Base-by-base conservation (phyloP, 37 sponge, comb jelly and placozoan species). In the Beroe forskalii region DNA sequence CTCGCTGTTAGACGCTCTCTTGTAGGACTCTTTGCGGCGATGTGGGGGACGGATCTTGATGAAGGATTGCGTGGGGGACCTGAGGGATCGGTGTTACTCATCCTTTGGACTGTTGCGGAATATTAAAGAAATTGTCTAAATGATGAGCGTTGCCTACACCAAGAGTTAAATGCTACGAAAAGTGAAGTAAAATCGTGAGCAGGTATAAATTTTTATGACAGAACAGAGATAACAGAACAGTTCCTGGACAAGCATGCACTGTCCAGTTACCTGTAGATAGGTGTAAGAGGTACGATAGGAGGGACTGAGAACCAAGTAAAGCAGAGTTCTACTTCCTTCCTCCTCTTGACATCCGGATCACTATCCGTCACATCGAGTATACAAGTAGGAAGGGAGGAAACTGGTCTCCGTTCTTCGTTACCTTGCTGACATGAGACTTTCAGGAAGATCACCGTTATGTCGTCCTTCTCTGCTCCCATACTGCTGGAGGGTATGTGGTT, bases 61-160 rank as follows among this genome's bases (percentile, higher is more conserved):
- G 55, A 80, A 41, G 0, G 86, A 41, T 20, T 41, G 55, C 12
- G 86, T 44, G 14, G 86, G 86, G 42, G 86, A 80, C 86, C 86
- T 80, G 86, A 41, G 4, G 55, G 1, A 20, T 48, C 12, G 55
- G n/a, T n/a, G n/a, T n/a, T n/a, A n/a, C n/a, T n/a, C n/a, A n/a
- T n/a, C n/a, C n/a, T n/a, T n/a, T n/a, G n/a, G n/a, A n/a, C n/a
- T n/a, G n/a, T n/a, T 48, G 55, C 55, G 55, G 55, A 12, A 48
- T 48, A 12, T 48, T 48, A 48, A 12, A 12, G 12, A 48, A 48
- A 48, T 48, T 48, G n/a, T n/a, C n/a, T n/a, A n/a, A n/a, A n/a
- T n/a, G n/a, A n/a, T n/a, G n/a, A n/a, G n/a, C n/a, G n/a, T n/a
- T n/a, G n/a, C n/a, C n/a, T n/a, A n/a, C n/a, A n/a, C n/a, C n/a